These are phyloP conservation scores for Microhierax caerulescens DNA, from an alignment of 2,797 vertebrate species.

Conservation along the genomic window DNA sequence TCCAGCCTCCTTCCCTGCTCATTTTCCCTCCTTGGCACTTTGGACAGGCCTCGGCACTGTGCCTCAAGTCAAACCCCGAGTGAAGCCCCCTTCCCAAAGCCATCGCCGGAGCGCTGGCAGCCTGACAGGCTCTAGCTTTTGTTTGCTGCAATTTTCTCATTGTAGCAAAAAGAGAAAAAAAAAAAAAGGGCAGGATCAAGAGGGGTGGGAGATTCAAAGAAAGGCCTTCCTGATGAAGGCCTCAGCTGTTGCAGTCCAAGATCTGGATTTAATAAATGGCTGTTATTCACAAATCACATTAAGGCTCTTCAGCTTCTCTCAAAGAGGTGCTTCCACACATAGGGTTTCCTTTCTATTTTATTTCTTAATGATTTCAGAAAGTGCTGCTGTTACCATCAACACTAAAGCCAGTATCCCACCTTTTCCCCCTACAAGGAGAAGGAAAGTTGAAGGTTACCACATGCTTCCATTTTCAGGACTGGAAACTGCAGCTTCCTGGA, in stretches of 20 bases:
- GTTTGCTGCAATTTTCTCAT: slow-evolving; percentile 42
- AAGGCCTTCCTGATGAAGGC: slow-evolving; percentile 70
- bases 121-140: slow-evolving; percentile 12
- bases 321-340: slow-evolving; percentile 78
- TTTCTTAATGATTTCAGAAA: slow-evolving; percentile 64
- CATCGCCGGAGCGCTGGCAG: background rate
- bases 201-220: slow-evolving; percentile 56
- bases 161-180: slow-evolving; percentile 6
- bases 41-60: background rate
- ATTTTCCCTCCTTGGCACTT: background rate
- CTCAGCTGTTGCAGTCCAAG: slow-evolving; percentile 74
- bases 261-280: slow-evolving; percentile 89
- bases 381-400: slow-evolving; percentile 53
- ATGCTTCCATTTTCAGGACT: slow-evolving; percentile 51
- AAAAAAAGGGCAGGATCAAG: slow-evolving; percentile 39
- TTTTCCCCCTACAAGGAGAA: slow-evolving; percentile 74
- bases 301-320: slow-evolving; percentile 90
- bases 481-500: slow-evolving; percentile 37
- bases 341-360: slow-evolving; percentile 71
- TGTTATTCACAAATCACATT: slow-evolving; percentile 93
- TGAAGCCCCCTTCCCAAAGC: slow-evolving; percentile 23
- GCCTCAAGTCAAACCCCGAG: background rate
- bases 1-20: background rate
- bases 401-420: slow-evolving; percentile 72
- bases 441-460: slow-evolving; percentile 71